Base-by-base conservation (phyloP, 1,140 invertebrate genomes). In the Ceratoteleas bidentatus region DNA sequence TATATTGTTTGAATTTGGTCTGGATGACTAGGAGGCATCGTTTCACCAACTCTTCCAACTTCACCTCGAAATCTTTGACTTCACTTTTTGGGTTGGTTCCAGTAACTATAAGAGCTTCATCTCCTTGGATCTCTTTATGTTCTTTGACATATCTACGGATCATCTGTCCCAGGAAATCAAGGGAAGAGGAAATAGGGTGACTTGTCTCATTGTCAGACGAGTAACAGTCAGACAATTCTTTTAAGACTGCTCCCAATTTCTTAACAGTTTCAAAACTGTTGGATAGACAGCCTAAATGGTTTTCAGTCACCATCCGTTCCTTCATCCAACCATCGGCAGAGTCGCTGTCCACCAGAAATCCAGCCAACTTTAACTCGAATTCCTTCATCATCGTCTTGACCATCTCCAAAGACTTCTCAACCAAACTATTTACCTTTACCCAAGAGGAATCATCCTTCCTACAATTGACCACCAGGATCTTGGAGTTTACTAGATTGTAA, bases 21-120 rank as follows among this genome's bases (percentile, higher is more conserved):
- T 96, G 95, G 65, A 96, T 92, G 0, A 93, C 89, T 6, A 95
- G 73, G 0, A 96, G 88, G 83, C 95, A 92, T 40, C 89, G 92
- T 56, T 93, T 93, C 0, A 94, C 86, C 53, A 95, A 87, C 69
- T 92, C 90, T 85, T 95, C 93, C 4, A 94, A 84, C 80, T 92
- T 84, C 11, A 74, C 81, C 34, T 91, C 69, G 66, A 92, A 90
- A 49, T 85, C 62, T 38, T 85, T 38, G 11, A 85, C 61, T 75
- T 83, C 13, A 85, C 81, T 36, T 89, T 53, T 60, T 72, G 45
- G 15, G 56, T 14, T 16, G 3, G 24, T 13, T 45, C 70, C 34
- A 10, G 16, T 40, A 58, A 64, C 13, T 34, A 11, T 16, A 74
- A 65, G 16, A 36, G 81, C 16, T 33, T 69, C 40, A 34, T 45